Conservation (phyloP, 1,140 invertebrate genomes). For the Cydia fagiglandana region DNA sequence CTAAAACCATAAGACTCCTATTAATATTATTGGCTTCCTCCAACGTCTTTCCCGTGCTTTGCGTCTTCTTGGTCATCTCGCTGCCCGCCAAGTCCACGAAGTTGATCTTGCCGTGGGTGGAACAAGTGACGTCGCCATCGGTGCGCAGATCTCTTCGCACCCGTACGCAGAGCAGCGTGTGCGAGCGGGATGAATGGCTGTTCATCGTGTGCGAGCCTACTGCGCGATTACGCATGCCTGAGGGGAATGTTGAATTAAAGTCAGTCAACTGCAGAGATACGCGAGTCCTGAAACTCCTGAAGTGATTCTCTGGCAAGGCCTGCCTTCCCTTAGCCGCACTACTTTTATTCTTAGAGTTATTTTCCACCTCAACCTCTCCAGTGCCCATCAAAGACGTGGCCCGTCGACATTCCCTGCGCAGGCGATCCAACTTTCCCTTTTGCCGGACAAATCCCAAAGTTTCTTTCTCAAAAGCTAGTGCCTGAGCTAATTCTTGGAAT, state of each 20-base stretch:
- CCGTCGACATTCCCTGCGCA: no score
- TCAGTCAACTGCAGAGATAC: no score
- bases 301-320: no score
- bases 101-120: slow-evolving; percentile 94
- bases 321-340: no score
- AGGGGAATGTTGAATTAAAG: neutral
- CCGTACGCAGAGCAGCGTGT: slow-evolving; percentile 95
- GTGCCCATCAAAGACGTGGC: no score
- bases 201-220: slow-evolving; percentile 97
- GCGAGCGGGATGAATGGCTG: slow-evolving; percentile 95
- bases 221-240: slow-evolving; percentile 91
- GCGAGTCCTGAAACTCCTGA: no score
- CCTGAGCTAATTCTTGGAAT: no score
- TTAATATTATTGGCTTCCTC: slow-evolving; percentile 98
- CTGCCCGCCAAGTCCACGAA: slow-evolving; percentile 97
- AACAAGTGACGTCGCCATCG: slow-evolving; percentile 90
- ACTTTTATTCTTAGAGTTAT: no score
- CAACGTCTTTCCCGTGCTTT: slow-evolving; percentile 93
- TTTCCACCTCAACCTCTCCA: no score
- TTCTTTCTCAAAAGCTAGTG: no score
- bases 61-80: slow-evolving; percentile 96
- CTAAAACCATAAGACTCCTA: slow-evolving; percentile 96
- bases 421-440: no score
- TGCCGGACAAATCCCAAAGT: no score
- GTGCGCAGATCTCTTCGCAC: slow-evolving; percentile 90